Base-by-base conservation (phyloP, 2,888 invertebrate species). In the Drosophila kanekoi region DNA sequence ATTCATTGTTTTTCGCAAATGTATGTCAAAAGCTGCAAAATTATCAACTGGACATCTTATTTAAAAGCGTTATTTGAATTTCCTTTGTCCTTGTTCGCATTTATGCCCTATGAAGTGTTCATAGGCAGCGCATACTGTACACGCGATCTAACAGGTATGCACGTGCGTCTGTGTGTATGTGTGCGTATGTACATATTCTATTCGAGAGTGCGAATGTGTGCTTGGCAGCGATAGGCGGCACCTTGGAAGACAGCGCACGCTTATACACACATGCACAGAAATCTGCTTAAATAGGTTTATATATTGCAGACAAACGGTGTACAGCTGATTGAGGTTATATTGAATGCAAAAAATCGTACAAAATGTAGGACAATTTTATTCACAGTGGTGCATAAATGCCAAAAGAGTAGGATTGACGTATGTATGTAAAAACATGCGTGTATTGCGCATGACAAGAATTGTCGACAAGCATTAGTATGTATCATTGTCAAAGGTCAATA, bases 401-500 rank as follows among this genome's bases (percentile, higher is more conserved):
- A 62, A 48, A 61, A 66, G 37, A 37, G 44, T 18, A 43, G 10
- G 41, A 23, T 23, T 35, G 35, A 28, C 38, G 10, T 9, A 5
- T 5, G 5, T 23, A 23, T 3, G 3, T 18, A 3, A 2, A 18
- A 3, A 23, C 28, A 28, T 28, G 8, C 28, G 28, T 28, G 28
- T 49, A 74, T 13, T 72, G 81, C 81, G 81, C 81, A 82, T 72
- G 88, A 62, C 71, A 49, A 58, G 4, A 43, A 48, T 14, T 5
- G 48, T 16, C 6, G 14, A 47, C 23, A 8, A 54, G 5, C 16
- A 37, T 23, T 18, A 33, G 37, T 38, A 14, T 52, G 16, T 38
- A 61, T 63, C 72, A 66, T 63, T 67, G 81, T 68, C 82, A 85
- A 81, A 85, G 81, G 81, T 82, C 81, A 82, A 87, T 79, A 79